Base-by-base conservation (phyloP, 2,113 vertebrate species). In the Saimiri boliviensis region DNA sequence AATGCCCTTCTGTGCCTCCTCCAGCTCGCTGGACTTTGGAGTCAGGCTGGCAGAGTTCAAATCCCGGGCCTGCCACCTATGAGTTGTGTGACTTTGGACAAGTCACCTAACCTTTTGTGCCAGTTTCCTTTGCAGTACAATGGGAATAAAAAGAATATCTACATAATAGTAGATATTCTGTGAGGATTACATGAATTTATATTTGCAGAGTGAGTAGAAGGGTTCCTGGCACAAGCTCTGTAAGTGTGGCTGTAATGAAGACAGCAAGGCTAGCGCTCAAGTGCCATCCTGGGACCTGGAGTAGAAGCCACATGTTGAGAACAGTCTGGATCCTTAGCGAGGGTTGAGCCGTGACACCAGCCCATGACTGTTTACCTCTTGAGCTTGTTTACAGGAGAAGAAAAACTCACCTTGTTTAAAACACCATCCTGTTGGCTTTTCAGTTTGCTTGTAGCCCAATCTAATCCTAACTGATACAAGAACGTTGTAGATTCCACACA, bases 71-170 rank as follows among this genome's bases (percentile, higher is more conserved):
- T 91, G 54, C 30, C 49, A 77, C 20, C 54, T 56, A 30, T 35
- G 5, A 49, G 17, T 25, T 73, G 20, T 47, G 8, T 91, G 89
- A 83, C 32, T 23, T 80, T 82, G 77, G 56, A 49, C 35, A 80
- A 76, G 47, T 56, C 49, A 88, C 35, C 19, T n/a, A 54, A 40
- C 23, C 27, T 74, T 93, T 81, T 14, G 11, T 76, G 74, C 25
- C 35, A n/a, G 76, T 68, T 93, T 79, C 76, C 21, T 86, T 94
- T 71, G 17, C 68, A 90, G 56, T 32, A 83, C 86, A 92, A 73
- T 45, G 49, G 32, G 17, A 84, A 45, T 76, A 37, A 85, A 95
- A 84, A 45, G 49, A 85, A 63, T 70, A 77, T 74, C 45, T 89
- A 35, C 4, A 8, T 63, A 47, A 16, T 42, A 47, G 56, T 32